These are phyloP conservation scores for Drosophila formosana DNA, from an alignment of 2,888 invertebrate genomes.

Conservation along the genomic window DNA sequence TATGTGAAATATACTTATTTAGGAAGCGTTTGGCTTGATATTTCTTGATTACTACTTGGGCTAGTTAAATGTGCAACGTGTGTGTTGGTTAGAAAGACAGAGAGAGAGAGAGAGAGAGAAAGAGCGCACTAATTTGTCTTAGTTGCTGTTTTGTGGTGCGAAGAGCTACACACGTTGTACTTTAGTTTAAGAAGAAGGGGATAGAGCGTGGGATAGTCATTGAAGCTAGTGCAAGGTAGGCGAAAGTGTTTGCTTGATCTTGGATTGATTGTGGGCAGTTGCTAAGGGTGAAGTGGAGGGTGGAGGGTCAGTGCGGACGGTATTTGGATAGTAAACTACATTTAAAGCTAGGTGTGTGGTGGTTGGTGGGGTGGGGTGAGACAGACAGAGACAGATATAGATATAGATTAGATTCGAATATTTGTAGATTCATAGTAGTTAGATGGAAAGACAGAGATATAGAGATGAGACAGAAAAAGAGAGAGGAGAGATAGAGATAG, in stretches of 20 bases:
- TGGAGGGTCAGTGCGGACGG: slow-evolving; percentile 20
- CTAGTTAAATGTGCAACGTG: slow-evolving; percentile 68
- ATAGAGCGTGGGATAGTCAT: slow-evolving; percentile 7
- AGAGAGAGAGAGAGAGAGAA: slow-evolving; percentile 4
- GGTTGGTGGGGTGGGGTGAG: slow-evolving; percentile 37
- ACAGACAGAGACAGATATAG: slow-evolving; percentile 50
- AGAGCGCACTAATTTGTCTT: slow-evolving; percentile 61
- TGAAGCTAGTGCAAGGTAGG: slow-evolving; percentile 69
- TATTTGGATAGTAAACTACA: slow-evolving; percentile 54
- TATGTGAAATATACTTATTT: slow-evolving; percentile 61
- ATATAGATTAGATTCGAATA: slow-evolving; percentile 40
- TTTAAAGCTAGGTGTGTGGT: slow-evolving; percentile 63
- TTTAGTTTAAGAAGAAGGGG: slow-evolving; percentile 14
- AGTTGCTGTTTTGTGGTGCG: slow-evolving; percentile 39
- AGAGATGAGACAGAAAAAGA: slow-evolving; percentile 16
- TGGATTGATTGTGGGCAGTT: slow-evolving; percentile 11
- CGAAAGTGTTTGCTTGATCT: slow-evolving; percentile 45
- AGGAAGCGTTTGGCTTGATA: slow-evolving; percentile 58
- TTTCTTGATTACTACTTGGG: slow-evolving; percentile 58
- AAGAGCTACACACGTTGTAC: slow-evolving; percentile 51
- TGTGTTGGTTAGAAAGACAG: slow-evolving; percentile 39
- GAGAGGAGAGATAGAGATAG: slow-evolving; percentile 27
- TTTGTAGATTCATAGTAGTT: slow-evolving; percentile 30
- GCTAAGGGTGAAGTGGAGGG: slow-evolving; percentile 14
- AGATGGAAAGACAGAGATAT: slow-evolving; percentile 19